Conservation (phyloP, 2,888 invertebrate species). For the Phytoseiulus persimilis region DNA sequence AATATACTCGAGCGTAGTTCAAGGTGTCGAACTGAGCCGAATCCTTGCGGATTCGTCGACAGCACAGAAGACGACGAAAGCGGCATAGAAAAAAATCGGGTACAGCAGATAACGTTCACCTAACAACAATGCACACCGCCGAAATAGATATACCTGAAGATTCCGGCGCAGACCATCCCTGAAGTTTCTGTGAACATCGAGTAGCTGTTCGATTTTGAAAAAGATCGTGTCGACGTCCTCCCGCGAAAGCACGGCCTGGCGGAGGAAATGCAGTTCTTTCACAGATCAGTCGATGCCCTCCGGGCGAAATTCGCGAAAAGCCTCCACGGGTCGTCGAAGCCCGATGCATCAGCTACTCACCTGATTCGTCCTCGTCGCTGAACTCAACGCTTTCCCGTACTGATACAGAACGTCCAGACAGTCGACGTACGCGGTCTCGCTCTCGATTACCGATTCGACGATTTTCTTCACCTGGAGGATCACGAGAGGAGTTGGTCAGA, state of each 20-base stretch:
- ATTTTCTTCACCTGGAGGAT: constrained; percentile 52
- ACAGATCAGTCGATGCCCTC: constrained; percentile 32
- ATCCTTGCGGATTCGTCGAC: not conserved
- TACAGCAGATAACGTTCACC: not conserved
- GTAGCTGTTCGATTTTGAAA: constrained; percentile 80
- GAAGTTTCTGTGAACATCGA: constrained; percentile 71
- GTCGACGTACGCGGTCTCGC: constrained; percentile 80
- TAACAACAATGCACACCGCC: constrained; percentile 33
- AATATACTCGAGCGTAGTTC: too few relatives aligned
- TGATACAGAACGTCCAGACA: constrained; percentile 78
- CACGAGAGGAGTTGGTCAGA: not conserved
- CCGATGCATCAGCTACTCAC: not conserved
- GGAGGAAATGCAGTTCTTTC: not conserved
- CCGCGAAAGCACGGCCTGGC: constrained; percentile 74
- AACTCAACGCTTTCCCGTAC: constrained; percentile 46
- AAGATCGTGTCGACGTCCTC: constrained; percentile 84
- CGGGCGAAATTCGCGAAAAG: constrained; percentile 38
- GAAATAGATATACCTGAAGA: constrained; percentile 52
- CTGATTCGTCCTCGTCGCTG: constrained; percentile 26
- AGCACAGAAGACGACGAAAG: not conserved
- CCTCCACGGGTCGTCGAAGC: too few relatives aligned
- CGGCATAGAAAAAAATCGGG: not conserved
- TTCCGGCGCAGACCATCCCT: constrained; percentile 63
- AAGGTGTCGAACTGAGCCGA: not conserved
- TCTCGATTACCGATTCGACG: constrained; percentile 78